Evolutionary conservation across 2,888 invertebrate species (phyloP).

Genomic region (Agrochola lychnidis): DNA sequence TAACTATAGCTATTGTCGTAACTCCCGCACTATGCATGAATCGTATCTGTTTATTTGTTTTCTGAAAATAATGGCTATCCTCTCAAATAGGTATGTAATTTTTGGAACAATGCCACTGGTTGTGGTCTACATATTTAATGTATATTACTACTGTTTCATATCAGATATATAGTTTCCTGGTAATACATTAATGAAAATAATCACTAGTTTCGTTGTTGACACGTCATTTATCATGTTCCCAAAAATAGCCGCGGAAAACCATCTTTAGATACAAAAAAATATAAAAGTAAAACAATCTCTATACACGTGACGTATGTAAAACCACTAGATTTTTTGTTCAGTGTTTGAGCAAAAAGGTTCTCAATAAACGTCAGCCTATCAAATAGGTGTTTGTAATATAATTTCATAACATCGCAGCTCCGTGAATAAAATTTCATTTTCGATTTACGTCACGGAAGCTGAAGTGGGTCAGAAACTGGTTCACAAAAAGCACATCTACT

Average conservation of each 20-base stretch:
- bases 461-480: conserved; percentile 67
- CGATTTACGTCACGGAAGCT: conserved; percentile 62
- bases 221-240: neutral
- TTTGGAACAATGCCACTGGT: conserved; percentile 56
- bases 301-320: neutral
- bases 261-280: neutral
- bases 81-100: conserved; percentile 52
- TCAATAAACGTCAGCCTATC: conserved; percentile 49
- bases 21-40: conserved; percentile 25
- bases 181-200: conserved; percentile 22
- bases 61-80: conserved; percentile 50
- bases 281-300: neutral
- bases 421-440: conserved; percentile 61
- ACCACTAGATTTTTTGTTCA: conserved; percentile 4
- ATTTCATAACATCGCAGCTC: conserved; percentile 51
- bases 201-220: neutral
- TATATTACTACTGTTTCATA: conserved; percentile 42
- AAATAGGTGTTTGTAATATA: conserved; percentile 51
- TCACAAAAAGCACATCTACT: conserved; percentile 62
- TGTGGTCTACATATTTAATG: conserved; percentile 50
- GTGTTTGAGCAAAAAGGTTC: conserved; percentile 41
- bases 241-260: neutral
- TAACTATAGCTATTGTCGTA: conserved; percentile 14
- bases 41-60: conserved; percentile 52
- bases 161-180: conserved; percentile 23